Base-by-base conservation (phyloP, 2,797 vertebrate genomes). In the Xiphorhynchus erythropygius region DNA sequence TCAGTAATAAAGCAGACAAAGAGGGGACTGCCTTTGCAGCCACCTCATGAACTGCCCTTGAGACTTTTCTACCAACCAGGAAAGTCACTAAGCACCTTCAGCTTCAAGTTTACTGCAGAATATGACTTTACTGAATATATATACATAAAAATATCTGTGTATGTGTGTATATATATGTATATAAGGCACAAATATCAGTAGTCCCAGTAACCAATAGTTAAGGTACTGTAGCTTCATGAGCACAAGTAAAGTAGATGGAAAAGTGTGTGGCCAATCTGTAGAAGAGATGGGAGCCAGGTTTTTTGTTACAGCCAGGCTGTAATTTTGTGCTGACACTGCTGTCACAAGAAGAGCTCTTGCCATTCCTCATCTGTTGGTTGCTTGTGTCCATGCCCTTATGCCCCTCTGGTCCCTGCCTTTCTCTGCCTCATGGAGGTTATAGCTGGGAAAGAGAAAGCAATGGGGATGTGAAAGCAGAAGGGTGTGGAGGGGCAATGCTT, bases 371-470 rank as follows among this genome's bases (percentile, higher is more conserved):
- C 24, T 5, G 0, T 33, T 11, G 9, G 37, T 5, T 10, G 4
- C 5, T 0, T 1, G 1, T 50, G 39, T 39, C 39, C 13, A 2
- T 47, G 68, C 3, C 28, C 17, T 63, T 7, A 6, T 67, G 39
- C 13, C 44, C 21, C 16, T 90, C 55, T 87, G 53, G 25, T 52
- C 41, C 28, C 55, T 3, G 1, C 17, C 65, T 55, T 63, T 24
- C 62, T 71, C 28, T 73, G 28, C 33, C 18, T 73, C 22, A 4
- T 23, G 37, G 14, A 46, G 35, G 10, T 44, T 60, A n/a, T 50
- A n/a, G 11, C 35, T 63, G 49, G 74, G 53, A 81, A 78, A 41
- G 32, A 59, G 6, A 7, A 52, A 57, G 52, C 32, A 53, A 8
- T 3, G 2, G 0, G 3, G 28, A 18, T 5, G 8, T 28, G 33